Base-by-base conservation (phyloP, 2,113 vertebrate species). In the Mastomys coucha region DNA sequence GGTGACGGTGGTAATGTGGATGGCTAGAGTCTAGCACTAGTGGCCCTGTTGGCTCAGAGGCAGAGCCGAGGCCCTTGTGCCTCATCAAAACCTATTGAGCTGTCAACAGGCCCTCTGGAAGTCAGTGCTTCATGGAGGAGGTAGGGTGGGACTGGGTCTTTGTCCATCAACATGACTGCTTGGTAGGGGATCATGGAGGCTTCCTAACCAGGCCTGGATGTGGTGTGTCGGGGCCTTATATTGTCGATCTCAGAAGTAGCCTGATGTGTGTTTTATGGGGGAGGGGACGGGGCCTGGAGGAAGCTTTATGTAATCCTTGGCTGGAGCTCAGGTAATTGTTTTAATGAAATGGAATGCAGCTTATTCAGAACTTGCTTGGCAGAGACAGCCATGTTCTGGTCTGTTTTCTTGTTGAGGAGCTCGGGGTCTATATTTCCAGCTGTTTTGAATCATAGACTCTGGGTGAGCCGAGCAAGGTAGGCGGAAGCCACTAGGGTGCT, bases 341-440 rank as follows among this genome's bases (percentile, higher is more conserved):
- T 99, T 99, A 99, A 99, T 99, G 98, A 98, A 98, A 98, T 98
- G 98, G 98, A 99, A 99, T 99, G 98, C 98, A 96, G 97, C 93
- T 97, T 97, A 98, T 98, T 98, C 98, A 97, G 97, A 94, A 96
- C 95, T 98, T 16, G 58, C 98, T 98, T 98, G 98, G 98, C 98
- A 98, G 98, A 97, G 98, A 96, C 33, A 96, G 93, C 91, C 93
- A 8, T 91, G 96, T 98, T 97, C 82, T 95, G 91, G 51, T 97
- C 94, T 82, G 94, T 95, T 96, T 0, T 91, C 94, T 95, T 65
- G 82, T 94, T 72, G 94, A 91, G 73, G 82, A 75, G 94, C 85
- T 28, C 1, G 2, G 91, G 88, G 87, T 77, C 72, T 92, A 82
- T 82, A 42, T 86, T 95, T 93, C 73, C 95, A 97, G 97, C 97